Evolutionary conservation across 2,113 vertebrate genomes (phyloP).

Genomic region (Ailuropoda melanoleuca): DNA sequence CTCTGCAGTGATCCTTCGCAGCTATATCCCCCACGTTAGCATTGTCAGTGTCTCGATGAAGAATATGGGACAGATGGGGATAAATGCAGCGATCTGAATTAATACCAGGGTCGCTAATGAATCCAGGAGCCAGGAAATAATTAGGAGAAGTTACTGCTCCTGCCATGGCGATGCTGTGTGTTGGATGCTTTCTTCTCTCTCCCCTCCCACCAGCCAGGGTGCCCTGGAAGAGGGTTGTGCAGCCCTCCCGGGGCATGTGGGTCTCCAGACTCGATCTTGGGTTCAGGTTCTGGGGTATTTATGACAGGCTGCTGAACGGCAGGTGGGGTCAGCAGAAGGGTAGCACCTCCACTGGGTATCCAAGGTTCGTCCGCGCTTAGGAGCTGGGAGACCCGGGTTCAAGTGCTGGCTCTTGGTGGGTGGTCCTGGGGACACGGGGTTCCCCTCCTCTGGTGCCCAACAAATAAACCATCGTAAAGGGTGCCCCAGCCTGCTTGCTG

Average conservation of each 20-base stretch:
- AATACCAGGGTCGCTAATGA: conserved; percentile 69
- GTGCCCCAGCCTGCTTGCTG: accelerated
- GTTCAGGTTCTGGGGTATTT: background rate
- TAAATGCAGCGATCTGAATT: conserved; percentile 24
- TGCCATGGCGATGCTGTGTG: accelerated
- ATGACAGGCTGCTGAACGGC: accelerated
- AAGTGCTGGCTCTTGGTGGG: background rate
- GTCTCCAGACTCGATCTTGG: background rate
- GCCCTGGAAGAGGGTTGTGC: accelerated
- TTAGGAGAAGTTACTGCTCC: conserved; percentile 61
- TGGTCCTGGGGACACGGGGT: background rate
- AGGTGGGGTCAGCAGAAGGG: background rate
- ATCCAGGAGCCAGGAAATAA: conserved; percentile 54
- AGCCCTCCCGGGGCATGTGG: accelerated
- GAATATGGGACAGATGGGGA: conserved; percentile 71
- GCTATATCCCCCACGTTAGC: conserved; percentile 17
- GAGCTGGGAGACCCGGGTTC: background rate
- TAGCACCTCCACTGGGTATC: accelerated
- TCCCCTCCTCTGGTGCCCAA: accelerated
- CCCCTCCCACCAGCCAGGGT: background rate
- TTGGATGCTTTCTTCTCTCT: background rate
- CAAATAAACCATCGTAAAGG: accelerated
- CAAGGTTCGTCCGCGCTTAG: background rate
- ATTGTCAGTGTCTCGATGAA: conserved; percentile 58
- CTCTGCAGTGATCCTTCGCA: background rate